phyloP scores from a whole-genome alignment of 2,888 invertebrate species.

The Pandemis corylana region DNA sequence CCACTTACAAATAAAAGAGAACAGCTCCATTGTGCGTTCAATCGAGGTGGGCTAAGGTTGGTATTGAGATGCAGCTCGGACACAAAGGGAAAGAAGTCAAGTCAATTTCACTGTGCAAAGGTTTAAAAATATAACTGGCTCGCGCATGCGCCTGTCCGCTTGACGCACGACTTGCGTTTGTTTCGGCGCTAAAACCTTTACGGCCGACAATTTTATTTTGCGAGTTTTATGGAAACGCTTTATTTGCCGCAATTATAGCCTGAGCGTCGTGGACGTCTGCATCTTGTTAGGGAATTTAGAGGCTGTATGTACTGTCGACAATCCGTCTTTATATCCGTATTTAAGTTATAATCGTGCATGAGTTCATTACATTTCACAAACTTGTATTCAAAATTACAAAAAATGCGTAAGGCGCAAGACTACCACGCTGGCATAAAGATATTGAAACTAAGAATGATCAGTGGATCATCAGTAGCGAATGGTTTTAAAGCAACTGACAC shows the following conservation, averaged over 20 bases:
- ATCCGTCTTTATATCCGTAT: background rate
- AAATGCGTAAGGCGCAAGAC: too few species aligned
- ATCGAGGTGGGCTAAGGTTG: background rate
- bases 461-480: too few species aligned
- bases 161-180: conserved; percentile 17
- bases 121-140: conserved; percentile 28
- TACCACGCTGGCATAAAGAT: too few species aligned
- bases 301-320: background rate
- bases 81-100: conserved; percentile 21
- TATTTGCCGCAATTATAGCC: conserved; percentile 8
- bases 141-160: conserved; percentile 4
- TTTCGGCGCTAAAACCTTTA: conserved; percentile 21
- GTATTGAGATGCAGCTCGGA: background rate
- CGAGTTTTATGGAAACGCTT: background rate
- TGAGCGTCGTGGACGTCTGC: background rate
- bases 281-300: background rate
- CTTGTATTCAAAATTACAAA: too few species aligned
- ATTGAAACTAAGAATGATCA: too few species aligned
- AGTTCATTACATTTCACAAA: background rate
- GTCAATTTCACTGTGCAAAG: conserved; percentile 27
- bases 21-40: background rate
- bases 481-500: background rate
- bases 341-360: background rate
- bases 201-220: conserved; percentile 5
- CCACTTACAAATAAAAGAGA: background rate